Conservation (phyloP, 2,797 vertebrate species). For the Paratrypauchen microcephalus region DNA sequence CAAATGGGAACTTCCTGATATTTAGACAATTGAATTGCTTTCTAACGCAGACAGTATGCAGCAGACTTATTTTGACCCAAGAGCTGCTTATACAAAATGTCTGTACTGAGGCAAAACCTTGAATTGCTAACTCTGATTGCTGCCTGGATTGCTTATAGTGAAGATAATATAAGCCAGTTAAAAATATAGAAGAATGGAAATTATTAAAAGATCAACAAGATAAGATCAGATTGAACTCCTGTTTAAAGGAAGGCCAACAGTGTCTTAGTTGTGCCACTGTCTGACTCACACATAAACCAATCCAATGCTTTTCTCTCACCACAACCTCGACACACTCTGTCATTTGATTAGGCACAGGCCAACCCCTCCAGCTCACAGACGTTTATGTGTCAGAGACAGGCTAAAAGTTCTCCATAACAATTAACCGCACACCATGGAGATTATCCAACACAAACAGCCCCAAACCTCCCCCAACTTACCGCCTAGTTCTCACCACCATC, state of each 20-base stretch:
- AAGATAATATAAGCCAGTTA: background rate
- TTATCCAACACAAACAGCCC: slow-evolving; percentile 70
- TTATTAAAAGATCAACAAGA: background rate
- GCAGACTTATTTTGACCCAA: too few species aligned
- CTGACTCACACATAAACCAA: slow-evolving; percentile 51
- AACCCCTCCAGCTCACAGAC: slow-evolving; percentile 66
- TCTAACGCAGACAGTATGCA: too few species aligned
- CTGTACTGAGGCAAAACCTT: too few species aligned
- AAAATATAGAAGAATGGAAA: background rate
- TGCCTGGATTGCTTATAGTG: too few species aligned
- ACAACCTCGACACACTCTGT: slow-evolving; percentile 49
- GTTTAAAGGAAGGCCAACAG: slow-evolving; percentile 46
- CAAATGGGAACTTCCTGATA: too few species aligned
- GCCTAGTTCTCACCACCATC: slow-evolving; percentile 68
- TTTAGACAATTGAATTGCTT: too few species aligned
- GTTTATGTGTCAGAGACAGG: slow-evolving; percentile 69
- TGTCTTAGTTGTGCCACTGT: slow-evolving; percentile 19
- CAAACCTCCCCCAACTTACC: slow-evolving; percentile 49
- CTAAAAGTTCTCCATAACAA: slow-evolving; percentile 73
- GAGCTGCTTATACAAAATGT: too few species aligned
- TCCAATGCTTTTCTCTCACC: slow-evolving; percentile 45
- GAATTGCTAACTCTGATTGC: too few species aligned
- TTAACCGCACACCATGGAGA: slow-evolving; percentile 76
- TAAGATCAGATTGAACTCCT: slow-evolving; percentile 1
- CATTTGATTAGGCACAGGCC: slow-evolving; percentile 64